Evolutionary conservation across 2,113 vertebrate species (phyloP), one percentile per base, ranked within the genome.

Genomic region (Nymphicus hollandicus): DNA sequence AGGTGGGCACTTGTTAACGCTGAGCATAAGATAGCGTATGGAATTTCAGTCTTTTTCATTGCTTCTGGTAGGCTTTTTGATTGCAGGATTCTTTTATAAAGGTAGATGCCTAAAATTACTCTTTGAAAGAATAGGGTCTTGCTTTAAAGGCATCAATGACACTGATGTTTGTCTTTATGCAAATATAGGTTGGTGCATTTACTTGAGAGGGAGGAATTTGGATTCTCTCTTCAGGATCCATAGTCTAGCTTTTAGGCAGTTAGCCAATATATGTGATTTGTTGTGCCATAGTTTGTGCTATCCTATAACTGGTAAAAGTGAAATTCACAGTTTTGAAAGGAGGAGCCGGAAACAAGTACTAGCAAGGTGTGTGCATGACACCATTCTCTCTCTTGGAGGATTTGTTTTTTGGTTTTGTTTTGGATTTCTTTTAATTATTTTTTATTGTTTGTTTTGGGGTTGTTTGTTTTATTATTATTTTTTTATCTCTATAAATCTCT

Each of bases 11-110:
- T 74, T 61, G 7, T 69, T 73, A 86, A 73, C 64, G 23, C 10
- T 78, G 43, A 92, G 33, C 43, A 60, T 58, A 61, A 88, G 46
- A 70, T 10, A 83, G 44, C n/a, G 23, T 43, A 53, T n/a, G 41
- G 37, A 84, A 84, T 56, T 89, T 71, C 69, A 94, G 33, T 35
- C 44, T 79, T 87, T 86, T 88, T 61, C 53, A 35, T 82, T 89
- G 46, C n/a, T 80, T 91, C 74, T 85, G 46, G 35, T 44, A 88
- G 44, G 13, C 14, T 46, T 91, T 91, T 79, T 93, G 44, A 65
- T 55, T 65, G 23, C 18, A 17, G 61, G 85, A 72, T 72, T 91
- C 17, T 82, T 27, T 90, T 80, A 61, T 18, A 71, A 79, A 81
- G 31, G 31, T 64, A 85, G 60, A 77, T 69, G n/a, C 6, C 44